Conservation (phyloP, 2,113 vertebrate genomes). For the Neomonachus schauinslandi region DNA sequence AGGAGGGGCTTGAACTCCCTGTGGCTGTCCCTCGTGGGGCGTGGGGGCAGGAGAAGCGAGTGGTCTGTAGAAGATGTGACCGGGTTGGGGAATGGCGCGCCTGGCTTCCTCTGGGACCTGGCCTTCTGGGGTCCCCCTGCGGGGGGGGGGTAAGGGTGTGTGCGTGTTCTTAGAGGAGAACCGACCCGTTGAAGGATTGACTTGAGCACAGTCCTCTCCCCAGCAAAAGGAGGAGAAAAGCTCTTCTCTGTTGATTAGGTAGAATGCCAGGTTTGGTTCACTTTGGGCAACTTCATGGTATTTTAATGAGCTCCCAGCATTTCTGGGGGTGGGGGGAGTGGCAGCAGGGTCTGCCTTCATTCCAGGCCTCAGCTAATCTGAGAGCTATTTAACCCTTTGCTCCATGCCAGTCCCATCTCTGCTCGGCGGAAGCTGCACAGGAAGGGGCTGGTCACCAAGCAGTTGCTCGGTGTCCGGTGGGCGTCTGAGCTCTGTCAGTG, state of each 20-base stretch:
- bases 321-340: neutral
- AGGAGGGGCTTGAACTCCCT: rapidly evolving
- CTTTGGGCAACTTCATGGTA: slow-evolving; percentile 60
- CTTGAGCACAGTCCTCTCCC: slow-evolving; percentile 50
- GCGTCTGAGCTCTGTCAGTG: neutral
- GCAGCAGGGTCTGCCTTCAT: slow-evolving; percentile 45
- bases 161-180: slow-evolving; percentile 27
- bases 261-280: neutral
- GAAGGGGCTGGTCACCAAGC: neutral
- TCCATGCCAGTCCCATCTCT: neutral
- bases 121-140: slow-evolving; percentile 50
- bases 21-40: neutral
- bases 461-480: neutral
- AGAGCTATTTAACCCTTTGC: slow-evolving; percentile 71
- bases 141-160: neutral
- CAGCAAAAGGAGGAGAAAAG: neutral
- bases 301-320: slow-evolving; percentile 61
- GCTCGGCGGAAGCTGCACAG: neutral
- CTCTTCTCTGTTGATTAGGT: slow-evolving; percentile 58
- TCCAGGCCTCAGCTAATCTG: slow-evolving; percentile 40
- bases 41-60: rapidly evolving
- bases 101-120: slow-evolving; percentile 53
- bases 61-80: neutral
- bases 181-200: slow-evolving; percentile 27
- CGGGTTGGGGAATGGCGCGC: slow-evolving; percentile 8